Evolutionary conservation across 1,140 invertebrate species (phyloP).

Genomic region (Adoxophyes honmai): DNA sequence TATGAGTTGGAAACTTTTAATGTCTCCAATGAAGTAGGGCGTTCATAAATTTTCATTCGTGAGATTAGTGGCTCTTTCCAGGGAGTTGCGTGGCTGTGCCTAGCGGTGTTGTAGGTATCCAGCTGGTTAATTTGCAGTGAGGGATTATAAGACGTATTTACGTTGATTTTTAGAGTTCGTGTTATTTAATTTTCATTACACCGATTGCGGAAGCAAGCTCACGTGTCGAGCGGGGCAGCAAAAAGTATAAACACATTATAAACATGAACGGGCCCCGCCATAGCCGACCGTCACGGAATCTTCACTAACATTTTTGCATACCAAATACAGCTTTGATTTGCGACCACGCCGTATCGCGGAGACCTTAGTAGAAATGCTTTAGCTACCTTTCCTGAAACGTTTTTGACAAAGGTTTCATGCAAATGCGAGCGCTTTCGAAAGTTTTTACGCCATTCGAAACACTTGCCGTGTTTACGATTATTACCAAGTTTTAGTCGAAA

Average conservation of each 20-base stretch:
- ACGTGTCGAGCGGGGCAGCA: slow-evolving; percentile 37
- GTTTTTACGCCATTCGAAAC: slow-evolving; percentile 11
- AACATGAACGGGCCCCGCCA: slow-evolving; percentile 51
- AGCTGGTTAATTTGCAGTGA: too few species aligned
- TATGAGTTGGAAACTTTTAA: slow-evolving; percentile 68
- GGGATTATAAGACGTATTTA: too few species aligned
- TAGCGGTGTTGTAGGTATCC: slow-evolving; percentile 21
- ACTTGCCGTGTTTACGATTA: not conserved
- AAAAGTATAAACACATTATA: slow-evolving; percentile 56
- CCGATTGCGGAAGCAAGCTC: slow-evolving; percentile 33
- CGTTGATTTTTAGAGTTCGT: not conserved
- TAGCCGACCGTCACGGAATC: slow-evolving; percentile 61
- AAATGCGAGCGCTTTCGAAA: slow-evolving; percentile 1
- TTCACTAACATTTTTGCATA: slow-evolving; percentile 69
- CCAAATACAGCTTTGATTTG: slow-evolving; percentile 61
- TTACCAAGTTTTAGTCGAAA: too few species aligned
- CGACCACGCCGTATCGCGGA: slow-evolving; percentile 33
- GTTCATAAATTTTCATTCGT: slow-evolving; percentile 57
- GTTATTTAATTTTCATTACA: slow-evolving; percentile 38
- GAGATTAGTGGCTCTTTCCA: slow-evolving; percentile 58
- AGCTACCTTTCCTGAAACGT: not conserved
- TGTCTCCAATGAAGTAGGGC: slow-evolving; percentile 66
- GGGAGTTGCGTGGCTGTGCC: slow-evolving; percentile 43
- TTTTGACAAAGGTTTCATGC: slow-evolving; percentile 9
- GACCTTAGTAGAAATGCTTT: slow-evolving; percentile 22